These are phyloP conservation scores for Nymphalis c-album DNA, from an alignment of 2,888 invertebrate genomes.

Conservation along the genomic window DNA sequence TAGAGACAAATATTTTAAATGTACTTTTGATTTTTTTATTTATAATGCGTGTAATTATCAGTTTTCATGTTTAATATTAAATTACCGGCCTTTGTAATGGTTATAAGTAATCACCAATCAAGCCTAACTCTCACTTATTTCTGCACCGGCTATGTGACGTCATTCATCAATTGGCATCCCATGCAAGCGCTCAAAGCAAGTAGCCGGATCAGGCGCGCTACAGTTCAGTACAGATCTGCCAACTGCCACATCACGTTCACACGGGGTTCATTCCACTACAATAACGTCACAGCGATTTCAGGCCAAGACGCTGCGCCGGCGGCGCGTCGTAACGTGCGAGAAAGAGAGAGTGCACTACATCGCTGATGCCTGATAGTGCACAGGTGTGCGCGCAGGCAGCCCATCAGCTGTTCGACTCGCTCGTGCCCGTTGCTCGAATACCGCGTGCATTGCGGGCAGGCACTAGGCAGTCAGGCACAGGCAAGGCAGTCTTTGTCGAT, in stretches of 20 bases:
- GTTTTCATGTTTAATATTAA: too few species aligned
- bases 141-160: slow-evolving; percentile 15
- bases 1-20: too few species aligned
- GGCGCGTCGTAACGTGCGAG: slow-evolving; percentile 49
- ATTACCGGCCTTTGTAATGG: too few species aligned
- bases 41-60: too few species aligned
- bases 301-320: slow-evolving; percentile 54
- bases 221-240: slow-evolving; percentile 23
- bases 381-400: slow-evolving; percentile 70
- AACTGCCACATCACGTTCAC: slow-evolving; percentile 43
- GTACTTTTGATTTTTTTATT: too few species aligned
- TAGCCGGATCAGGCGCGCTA: slow-evolving; percentile 26
- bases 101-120: background rate
- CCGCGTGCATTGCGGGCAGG: slow-evolving; percentile 45
- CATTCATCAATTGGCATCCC: slow-evolving; percentile 21
- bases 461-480: slow-evolving; percentile 21
- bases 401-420: slow-evolving; percentile 71
- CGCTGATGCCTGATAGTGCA: slow-evolving; percentile 45
- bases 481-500: slow-evolving; percentile 66
- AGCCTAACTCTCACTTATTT: slow-evolving; percentile 6
- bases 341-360: slow-evolving; percentile 64
- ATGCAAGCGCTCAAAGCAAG: slow-evolving; percentile 24
- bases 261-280: slow-evolving; percentile 53
- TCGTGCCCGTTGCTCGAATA: slow-evolving; percentile 50
- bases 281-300: slow-evolving; percentile 59